Conservation (phyloP, 1,140 invertebrate genomes). For the Bradynema listronoti region DNA sequence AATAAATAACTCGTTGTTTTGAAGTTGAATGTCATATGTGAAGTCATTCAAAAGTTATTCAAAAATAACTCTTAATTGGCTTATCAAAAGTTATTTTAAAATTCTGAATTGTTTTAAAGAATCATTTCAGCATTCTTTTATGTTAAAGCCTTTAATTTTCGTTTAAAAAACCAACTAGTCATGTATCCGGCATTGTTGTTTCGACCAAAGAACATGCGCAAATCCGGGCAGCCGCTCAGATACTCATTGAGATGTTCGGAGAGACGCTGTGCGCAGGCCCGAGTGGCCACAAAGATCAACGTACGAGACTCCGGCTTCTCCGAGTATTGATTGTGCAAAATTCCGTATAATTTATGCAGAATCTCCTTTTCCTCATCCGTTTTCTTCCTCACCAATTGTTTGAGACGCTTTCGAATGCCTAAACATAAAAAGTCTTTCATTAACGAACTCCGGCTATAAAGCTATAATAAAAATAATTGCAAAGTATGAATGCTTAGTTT, state of each 20-base stretch:
- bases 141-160: too few relatives aligned
- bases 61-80: too few relatives aligned
- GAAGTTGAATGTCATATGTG: too few relatives aligned
- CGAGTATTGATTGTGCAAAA: conserved; percentile 27
- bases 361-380: conserved; percentile 19
- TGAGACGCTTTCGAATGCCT: not conserved
- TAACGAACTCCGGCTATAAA: too few relatives aligned
- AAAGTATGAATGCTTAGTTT: too few relatives aligned
- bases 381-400: not conserved
- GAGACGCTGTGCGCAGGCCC: conserved; percentile 17
- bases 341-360: conserved; percentile 16
- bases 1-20: too few relatives aligned
- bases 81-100: too few relatives aligned
- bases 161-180: conserved; percentile 17
- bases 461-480: too few relatives aligned
- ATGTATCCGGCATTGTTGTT: conserved; percentile 13
- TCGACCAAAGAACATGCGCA: conserved; percentile 21
- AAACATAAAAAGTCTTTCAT: too few relatives aligned
- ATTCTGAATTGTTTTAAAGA: not conserved
- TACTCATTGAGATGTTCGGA: conserved; percentile 26
- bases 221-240: conserved; percentile 2
- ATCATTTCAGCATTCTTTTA: not conserved
- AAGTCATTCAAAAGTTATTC: too few relatives aligned
- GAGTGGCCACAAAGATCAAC: conserved; percentile 40
- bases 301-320: conserved; percentile 35